These are phyloP conservation scores for Anguilla anguilla DNA, from an alignment of 2,797 vertebrate species.

Conservation along the genomic window DNA sequence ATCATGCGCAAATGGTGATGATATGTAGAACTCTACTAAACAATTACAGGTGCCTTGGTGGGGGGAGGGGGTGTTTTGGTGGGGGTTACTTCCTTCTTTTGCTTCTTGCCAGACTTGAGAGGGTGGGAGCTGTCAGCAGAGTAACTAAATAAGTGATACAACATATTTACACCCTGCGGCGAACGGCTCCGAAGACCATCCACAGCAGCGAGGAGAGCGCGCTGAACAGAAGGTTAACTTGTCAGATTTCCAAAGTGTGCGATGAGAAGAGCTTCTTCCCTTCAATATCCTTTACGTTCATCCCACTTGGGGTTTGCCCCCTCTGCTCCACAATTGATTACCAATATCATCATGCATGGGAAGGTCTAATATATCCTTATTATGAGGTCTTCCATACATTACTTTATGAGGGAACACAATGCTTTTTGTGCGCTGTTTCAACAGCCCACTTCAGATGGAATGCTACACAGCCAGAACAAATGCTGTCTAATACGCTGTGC, in stretches of 20 bases:
- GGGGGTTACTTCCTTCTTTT: conserved; percentile 17
- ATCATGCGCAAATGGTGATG: not conserved
- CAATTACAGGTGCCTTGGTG: not conserved
- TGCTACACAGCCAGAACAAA: not conserved
- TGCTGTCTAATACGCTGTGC: not conserved
- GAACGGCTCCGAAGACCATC: conserved; percentile 11
- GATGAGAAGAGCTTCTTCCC: conserved; percentile 14
- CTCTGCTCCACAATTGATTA: conserved; percentile 15
- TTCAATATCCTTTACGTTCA: conserved; percentile 1
- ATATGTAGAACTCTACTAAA: not conserved
- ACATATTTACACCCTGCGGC: conserved; percentile 37
- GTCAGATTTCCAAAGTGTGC: conserved; percentile 34
- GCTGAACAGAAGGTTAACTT: conserved; percentile 40
- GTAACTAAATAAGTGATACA: conserved; percentile 35
- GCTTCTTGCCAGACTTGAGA: conserved; percentile 34
- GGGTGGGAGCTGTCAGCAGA: conserved; percentile 27
- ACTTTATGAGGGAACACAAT: not conserved
- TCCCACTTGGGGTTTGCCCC: conserved; percentile 7
- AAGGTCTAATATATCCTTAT: not conserved
- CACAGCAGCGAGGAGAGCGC: conserved; percentile 17
- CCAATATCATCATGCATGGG: not conserved
- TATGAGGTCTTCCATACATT: not conserved
- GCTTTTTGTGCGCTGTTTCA: not conserved
- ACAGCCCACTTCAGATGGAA: not conserved
- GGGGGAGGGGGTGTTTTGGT: not conserved